phyloP scores from a whole-genome alignment of 2,113 vertebrate genomes.

The Orycteropus afer region DNA sequence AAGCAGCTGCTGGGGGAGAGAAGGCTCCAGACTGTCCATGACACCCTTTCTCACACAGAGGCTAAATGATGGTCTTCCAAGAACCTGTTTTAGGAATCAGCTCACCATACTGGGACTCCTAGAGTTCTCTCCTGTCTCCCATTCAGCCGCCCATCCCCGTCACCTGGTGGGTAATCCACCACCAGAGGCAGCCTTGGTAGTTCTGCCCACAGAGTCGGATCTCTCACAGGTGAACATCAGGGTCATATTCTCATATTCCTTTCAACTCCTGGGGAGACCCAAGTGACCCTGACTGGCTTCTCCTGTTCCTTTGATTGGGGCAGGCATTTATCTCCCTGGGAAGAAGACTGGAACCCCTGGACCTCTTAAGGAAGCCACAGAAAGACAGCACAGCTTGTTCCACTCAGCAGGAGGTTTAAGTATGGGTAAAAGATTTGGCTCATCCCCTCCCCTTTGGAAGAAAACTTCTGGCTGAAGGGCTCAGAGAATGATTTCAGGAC shows the following conservation, averaged over 20 bases:
- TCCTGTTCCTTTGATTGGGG: neutral
- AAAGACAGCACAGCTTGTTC: neutral
- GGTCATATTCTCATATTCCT: neutral
- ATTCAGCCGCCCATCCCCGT: neutral
- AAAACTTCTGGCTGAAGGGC: conserved; percentile 41
- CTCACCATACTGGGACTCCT: neutral
- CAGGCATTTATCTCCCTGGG: neutral
- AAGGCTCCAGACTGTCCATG: neutral
- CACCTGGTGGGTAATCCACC: neutral
- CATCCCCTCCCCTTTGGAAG: neutral
- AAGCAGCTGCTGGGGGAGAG: conserved; percentile 1
- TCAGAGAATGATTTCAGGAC: conserved; percentile 34
- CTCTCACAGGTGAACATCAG: neutral
- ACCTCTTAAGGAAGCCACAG: neutral
- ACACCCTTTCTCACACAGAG: neutral
- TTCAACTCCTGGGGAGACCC: neutral
- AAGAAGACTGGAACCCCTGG: neutral
- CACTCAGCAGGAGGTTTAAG: neutral
- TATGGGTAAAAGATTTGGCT: conserved; percentile 28
- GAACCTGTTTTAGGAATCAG: neutral
- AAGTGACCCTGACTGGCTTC: neutral
- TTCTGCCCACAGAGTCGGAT: neutral
- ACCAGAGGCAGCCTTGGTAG: neutral
- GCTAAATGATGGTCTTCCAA: neutral
- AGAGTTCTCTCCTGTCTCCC: neutral